phyloP scores from a whole-genome alignment of 1,140 invertebrate species.

The Magallana gigas region DNA sequence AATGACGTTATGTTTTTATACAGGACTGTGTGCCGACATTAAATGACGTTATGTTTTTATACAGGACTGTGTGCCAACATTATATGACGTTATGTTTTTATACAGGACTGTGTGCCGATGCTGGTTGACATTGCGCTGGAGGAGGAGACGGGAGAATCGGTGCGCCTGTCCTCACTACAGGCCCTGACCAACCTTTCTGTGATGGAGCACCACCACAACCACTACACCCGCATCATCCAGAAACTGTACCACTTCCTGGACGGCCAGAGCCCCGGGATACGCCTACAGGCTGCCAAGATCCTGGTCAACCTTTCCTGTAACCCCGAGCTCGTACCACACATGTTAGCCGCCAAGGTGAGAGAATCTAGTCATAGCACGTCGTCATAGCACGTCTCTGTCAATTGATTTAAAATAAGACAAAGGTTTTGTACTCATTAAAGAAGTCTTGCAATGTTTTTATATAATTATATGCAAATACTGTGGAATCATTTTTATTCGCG shows the following conservation, averaged over 20 bases:
- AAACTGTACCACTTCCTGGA: slow-evolving; percentile 71
- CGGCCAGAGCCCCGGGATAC: slow-evolving; percentile 56
- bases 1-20: too few relatives aligned
- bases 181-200: slow-evolving; percentile 77
- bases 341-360: slow-evolving; percentile 84
- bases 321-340: slow-evolving; percentile 83
- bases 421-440: too few relatives aligned
- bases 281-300: slow-evolving; percentile 83
- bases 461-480: too few relatives aligned
- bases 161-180: slow-evolving; percentile 73
- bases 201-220: slow-evolving; percentile 68
- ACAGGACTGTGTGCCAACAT: too few relatives aligned
- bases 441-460: too few relatives aligned
- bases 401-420: too few relatives aligned
- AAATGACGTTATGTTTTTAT: too few relatives aligned
- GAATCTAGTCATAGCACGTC: background rate
- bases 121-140: slow-evolving; percentile 70
- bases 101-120: slow-evolving; percentile 49
- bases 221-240: slow-evolving; percentile 72
- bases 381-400: too few relatives aligned
- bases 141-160: slow-evolving; percentile 63
- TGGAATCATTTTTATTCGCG: too few relatives aligned
- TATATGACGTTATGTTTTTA: too few relatives aligned
- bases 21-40: too few relatives aligned
- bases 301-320: slow-evolving; percentile 86